A percentile compares a stretch with the other conserved stretches of the same genome.
Conservation (phyloP, 2,888 invertebrate genomes). For the Glyphotaelius pellucidus region DNA sequence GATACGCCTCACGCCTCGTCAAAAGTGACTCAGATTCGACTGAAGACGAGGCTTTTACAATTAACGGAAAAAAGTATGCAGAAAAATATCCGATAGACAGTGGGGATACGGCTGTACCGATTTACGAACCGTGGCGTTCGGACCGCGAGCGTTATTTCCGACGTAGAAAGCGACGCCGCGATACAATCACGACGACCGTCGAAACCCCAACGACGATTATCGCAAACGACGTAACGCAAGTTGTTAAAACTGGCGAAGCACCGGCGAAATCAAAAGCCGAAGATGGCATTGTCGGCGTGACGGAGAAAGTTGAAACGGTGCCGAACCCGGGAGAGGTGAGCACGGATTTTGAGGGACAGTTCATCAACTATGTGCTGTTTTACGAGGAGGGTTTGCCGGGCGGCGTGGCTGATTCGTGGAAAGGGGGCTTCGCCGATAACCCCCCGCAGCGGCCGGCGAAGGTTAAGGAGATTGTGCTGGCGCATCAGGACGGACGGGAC, state of each 20-base stretch:
- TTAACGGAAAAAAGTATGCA: constrained; percentile 5
- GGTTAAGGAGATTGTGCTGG: constrained; percentile 73
- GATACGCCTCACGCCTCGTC: constrained; percentile 45
- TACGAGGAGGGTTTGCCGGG: constrained; percentile 74
- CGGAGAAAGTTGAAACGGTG: neutral
- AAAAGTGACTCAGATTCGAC: constrained; percentile 9
- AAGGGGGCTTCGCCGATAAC: constrained; percentile 71
- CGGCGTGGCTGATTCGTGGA: constrained; percentile 68
- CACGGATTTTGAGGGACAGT: constrained; percentile 69
- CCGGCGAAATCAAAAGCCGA: neutral
- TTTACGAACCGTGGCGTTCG: constrained; percentile 35
- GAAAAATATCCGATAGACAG: neutral
- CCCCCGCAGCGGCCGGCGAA: constrained; percentile 70
- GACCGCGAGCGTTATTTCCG: constrained; percentile 47
- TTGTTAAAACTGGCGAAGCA: neutral
- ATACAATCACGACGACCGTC: constrained; percentile 36
- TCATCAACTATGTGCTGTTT: constrained; percentile 74
- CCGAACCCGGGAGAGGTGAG: constrained; percentile 48
- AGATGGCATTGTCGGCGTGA: neutral
- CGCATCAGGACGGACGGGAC: constrained; percentile 73
- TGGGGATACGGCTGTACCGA: constrained; percentile 4
- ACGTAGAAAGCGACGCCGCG: constrained; percentile 53
- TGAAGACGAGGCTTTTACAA: constrained; percentile 26
- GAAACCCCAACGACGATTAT: constrained; percentile 35
- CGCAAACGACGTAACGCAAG: neutral